A percentile compares a stretch with the other conserved stretches of the same genome.
phyloP scores from a whole-genome alignment of 2,888 invertebrate genomes.

The Papilio protenor region DNA sequence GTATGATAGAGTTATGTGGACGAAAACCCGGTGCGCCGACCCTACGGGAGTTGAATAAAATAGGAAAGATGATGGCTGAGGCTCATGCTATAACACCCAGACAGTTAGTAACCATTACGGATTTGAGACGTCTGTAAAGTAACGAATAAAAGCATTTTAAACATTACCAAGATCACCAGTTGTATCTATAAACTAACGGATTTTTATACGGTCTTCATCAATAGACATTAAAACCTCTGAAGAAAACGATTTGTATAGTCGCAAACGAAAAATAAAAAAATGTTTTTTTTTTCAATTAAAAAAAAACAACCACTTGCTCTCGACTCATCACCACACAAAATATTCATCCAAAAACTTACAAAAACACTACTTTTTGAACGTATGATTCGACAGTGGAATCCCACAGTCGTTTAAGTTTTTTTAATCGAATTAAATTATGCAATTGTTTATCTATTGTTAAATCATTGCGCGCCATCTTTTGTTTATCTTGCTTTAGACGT shows the following conservation, averaged over 20 bases:
- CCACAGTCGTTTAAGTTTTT: neutral
- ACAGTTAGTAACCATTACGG: too few species aligned
- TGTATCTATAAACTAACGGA: too few species aligned
- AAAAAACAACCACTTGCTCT: neutral
- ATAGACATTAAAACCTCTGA: too few species aligned
- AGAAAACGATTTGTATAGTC: too few species aligned
- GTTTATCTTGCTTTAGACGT: slow-evolving; percentile 32
- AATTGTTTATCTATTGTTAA: neutral
- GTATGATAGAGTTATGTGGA: too few species aligned
- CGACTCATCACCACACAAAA: neutral
- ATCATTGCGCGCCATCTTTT: slow-evolving; percentile 1
- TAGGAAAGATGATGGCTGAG: neutral
- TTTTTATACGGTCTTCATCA: neutral
- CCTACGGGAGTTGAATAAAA: too few species aligned
- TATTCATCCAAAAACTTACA: neutral
- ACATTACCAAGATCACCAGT: neutral
- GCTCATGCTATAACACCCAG: too few species aligned
- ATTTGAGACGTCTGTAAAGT: neutral
- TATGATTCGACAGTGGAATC: too few species aligned
- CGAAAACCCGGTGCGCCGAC: too few species aligned
- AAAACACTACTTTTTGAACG: too few species aligned
- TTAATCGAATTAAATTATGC: neutral
- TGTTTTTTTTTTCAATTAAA: neutral
- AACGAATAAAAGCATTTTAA: neutral
- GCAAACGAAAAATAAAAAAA: too few species aligned